phyloP scores from a whole-genome alignment of 2,113 vertebrate genomes.

The Pelmatolapia mariae region DNA sequence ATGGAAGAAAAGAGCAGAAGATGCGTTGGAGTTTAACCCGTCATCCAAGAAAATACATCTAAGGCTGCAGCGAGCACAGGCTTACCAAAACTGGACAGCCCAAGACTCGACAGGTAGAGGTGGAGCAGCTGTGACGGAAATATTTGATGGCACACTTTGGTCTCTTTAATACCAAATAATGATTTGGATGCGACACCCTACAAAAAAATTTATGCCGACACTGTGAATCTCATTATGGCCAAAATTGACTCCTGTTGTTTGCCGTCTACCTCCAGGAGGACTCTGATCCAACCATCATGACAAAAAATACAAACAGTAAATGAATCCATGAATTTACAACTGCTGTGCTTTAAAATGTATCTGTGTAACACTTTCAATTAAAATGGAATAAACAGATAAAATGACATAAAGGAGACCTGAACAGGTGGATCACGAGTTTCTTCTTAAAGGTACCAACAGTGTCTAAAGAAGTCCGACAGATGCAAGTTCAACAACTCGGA shows the following conservation, averaged over 20 bases:
- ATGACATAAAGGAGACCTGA: neutral
- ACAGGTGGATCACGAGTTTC: fast-evolving
- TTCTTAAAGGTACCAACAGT: neutral
- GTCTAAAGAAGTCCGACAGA: neutral
- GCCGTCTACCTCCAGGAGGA: neutral
- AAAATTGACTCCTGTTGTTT: neutral
- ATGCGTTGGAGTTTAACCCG: fast-evolving
- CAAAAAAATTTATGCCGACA: neutral
- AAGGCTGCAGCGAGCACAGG: neutral
- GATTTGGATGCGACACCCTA: fast-evolving
- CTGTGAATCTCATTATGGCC: fast-evolving
- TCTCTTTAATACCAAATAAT: neutral
- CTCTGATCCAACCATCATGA: neutral
- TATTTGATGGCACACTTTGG: fast-evolving
- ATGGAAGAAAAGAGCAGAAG: fast-evolving
- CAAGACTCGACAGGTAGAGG: neutral
- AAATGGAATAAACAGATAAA: neutral
- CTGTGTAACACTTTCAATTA: fast-evolving
- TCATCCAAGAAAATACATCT: neutral
- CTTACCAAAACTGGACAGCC: fast-evolving
- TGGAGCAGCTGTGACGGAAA: neutral
- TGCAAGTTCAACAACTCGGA: neutral
- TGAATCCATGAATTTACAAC: neutral
- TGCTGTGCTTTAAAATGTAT: neutral
- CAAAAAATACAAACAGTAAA: neutral